A percentile compares a stretch with the other conserved stretches of the same genome.
Conservation (phyloP, 2,888 invertebrate genomes). For the Glomeris marginata region DNA sequence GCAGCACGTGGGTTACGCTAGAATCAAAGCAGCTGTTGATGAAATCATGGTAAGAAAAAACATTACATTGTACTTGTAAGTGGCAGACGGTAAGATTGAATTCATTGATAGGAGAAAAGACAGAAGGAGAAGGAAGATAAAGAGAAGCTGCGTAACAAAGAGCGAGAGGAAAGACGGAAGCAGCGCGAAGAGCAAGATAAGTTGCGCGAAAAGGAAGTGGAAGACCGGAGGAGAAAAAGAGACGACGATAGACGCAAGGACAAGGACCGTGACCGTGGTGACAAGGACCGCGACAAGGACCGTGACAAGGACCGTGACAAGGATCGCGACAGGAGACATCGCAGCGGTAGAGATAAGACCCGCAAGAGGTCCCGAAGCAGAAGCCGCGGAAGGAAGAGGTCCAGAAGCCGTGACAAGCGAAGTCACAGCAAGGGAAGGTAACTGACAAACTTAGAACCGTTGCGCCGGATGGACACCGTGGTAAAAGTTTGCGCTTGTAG, state of each 20-base stretch:
- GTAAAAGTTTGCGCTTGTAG: too few relatives aligned
- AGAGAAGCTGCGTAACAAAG: conserved; percentile 37
- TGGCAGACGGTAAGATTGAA: not conserved
- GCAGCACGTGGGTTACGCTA: conserved; percentile 85
- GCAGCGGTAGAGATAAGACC: conserved; percentile 3
- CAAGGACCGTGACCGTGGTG: conserved; percentile 9
- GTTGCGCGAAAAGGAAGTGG: conserved; percentile 17
- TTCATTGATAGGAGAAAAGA: conserved; percentile 29
- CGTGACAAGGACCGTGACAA: conserved; percentile 8
- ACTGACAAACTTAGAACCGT: too few relatives aligned
- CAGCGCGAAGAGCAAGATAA: conserved; percentile 18
- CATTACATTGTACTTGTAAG: conserved; percentile 3
- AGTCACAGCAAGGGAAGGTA: conserved; percentile 5
- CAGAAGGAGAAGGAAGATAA: conserved; percentile 38
- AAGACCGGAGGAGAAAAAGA: conserved; percentile 28
- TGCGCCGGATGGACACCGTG: too few relatives aligned
- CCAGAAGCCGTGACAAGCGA: conserved; percentile 5
- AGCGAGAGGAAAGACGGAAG: conserved; percentile 32
- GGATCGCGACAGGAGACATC: conserved; percentile 4
- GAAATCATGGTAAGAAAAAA: conserved; percentile 35
- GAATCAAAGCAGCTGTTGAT: conserved; percentile 41
- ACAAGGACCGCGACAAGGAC: not conserved
- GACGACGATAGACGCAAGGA: conserved; percentile 26
- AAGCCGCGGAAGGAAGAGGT: conserved; percentile 14
- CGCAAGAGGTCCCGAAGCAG: conserved; percentile 15